Base-by-base conservation (phyloP, 2,113 vertebrate genomes). In the Reinhardtius hippoglossoides region DNA sequence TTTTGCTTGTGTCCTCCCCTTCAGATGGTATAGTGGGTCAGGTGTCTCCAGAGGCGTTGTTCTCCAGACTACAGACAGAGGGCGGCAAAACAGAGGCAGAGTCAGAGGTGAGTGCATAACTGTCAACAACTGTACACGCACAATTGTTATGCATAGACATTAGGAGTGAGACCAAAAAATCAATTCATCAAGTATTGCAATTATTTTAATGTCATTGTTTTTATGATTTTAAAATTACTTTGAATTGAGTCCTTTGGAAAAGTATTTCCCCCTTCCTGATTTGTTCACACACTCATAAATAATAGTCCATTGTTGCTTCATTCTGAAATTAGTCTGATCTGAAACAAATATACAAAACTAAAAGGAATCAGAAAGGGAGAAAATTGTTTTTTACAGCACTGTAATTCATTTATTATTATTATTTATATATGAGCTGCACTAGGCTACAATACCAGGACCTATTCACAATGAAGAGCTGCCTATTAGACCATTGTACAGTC, bases 31-130 rank as follows among this genome's bases (percentile, higher is more conserved):
- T 95, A 21, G 93, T 94, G 0, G 93, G 95, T 0, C 90, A 93
- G 0, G 79, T 95, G 82, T 94, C 95, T 68, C 96, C 96, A 0
- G 96, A 94, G 69, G 91, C 93, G 0, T 73, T 98, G 85, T 88
- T 97, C 85, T 94, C 95, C 79, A 95, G 96, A 42, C 93, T 99
- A 72, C 96, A 98, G 91, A 89, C 94, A 18, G 97, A 97, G 88
- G 95, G 97, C 87, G 88, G 95, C 91, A 97, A 95, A 81, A 95
- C 96, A 0, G 97, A 99, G 81, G 94, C 93, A 40, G 96, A 98
- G 77, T 98, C 97, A 0, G 97, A 99, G 96, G 97, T 98, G 48
- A 92, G 93, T 76, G 13, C 14, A 42, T 6, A 2, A 6, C 2
- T 13, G 9, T 23, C 18, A 57, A 57, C 24, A 26, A 27, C 24